phyloP scores from a whole-genome alignment of 2,888 invertebrate species.

The Stenoptilia bipunctidactyla region DNA sequence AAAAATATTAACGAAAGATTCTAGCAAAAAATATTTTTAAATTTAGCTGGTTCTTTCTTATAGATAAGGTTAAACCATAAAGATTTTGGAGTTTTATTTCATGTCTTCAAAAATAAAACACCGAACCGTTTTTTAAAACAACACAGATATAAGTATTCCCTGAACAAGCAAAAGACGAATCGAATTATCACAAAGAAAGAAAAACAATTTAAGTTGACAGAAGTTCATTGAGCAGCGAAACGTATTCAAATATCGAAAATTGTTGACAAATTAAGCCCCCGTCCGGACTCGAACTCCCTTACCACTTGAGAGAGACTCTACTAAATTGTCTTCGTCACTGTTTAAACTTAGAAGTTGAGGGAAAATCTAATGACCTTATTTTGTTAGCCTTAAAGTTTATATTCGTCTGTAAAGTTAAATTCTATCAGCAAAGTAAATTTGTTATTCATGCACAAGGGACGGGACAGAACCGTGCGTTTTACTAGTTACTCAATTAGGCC shows the following conservation, averaged over 20 bases:
- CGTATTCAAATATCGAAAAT: conserved; percentile 71
- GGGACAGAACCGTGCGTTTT: conserved; percentile 64
- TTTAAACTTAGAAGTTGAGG: conserved; percentile 6
- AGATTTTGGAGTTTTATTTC: too few relatives aligned
- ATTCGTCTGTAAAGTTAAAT: neutral
- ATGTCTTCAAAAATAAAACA: too few relatives aligned
- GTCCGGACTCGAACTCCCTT: conserved; percentile 55
- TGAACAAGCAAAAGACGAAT: conserved; percentile 20
- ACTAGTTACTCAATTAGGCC: conserved; percentile 73
- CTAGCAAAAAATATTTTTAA: too few relatives aligned
- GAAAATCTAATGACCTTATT: conserved; percentile 5
- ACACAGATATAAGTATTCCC: too few relatives aligned
- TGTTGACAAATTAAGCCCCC: conserved; percentile 72
- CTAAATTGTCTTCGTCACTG: conserved; percentile 49
- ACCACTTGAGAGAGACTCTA: conserved; percentile 61
- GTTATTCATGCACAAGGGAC: conserved; percentile 48
- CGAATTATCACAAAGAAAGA: conserved; percentile 48
- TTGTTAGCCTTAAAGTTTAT: neutral
- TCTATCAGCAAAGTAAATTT: conserved; percentile 16
- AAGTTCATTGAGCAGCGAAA: conserved; percentile 66
- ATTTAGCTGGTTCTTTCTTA: too few relatives aligned
- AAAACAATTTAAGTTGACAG: conserved; percentile 66
- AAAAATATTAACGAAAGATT: too few relatives aligned
- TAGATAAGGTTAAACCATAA: too few relatives aligned
- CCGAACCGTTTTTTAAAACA: too few relatives aligned